These are phyloP conservation scores for Eupelmus urozonus DNA, from an alignment of 2,888 invertebrate species.

Conservation along the genomic window DNA sequence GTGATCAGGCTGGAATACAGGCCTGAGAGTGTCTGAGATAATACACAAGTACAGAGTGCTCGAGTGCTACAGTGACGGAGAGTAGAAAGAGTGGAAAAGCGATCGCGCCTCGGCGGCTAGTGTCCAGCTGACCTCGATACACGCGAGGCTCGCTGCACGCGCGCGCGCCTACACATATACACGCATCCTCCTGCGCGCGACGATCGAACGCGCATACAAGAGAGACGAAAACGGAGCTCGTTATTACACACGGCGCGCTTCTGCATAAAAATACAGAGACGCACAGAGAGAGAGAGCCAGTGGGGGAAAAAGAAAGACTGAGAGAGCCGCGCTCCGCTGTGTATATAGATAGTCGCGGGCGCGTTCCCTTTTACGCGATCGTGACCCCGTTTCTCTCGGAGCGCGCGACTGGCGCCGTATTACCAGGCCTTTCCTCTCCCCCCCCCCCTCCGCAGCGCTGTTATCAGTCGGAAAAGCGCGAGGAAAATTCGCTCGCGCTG, in stretches of 20 bases:
- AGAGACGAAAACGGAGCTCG: not conserved
- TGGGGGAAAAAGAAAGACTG: not conserved
- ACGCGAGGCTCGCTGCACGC: not conserved
- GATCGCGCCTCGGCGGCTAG: not conserved
- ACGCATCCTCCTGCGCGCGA: not conserved
- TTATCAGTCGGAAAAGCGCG: too few species aligned
- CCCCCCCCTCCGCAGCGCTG: too few species aligned
- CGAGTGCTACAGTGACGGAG: not conserved
- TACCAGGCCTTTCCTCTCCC: slow-evolving; percentile 58
- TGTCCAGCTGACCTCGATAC: slow-evolving; percentile 11
- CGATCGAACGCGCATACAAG: not conserved
- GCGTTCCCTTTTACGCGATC: slow-evolving; percentile 74
- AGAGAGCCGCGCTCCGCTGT: slow-evolving; percentile 13
- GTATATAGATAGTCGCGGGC: slow-evolving; percentile 60
- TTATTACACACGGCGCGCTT: not conserved
- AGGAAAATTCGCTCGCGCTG: too few species aligned
- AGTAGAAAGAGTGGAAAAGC: not conserved
- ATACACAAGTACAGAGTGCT: not conserved
- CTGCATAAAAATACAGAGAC: not conserved
- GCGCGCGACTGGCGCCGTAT: slow-evolving; percentile 71
- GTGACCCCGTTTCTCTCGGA: slow-evolving; percentile 72
- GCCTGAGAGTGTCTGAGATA: too few species aligned
- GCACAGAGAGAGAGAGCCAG: not conserved
- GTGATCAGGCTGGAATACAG: not conserved
- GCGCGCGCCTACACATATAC: not conserved